Evolutionary conservation across 1,140 invertebrate species (phyloP).

Genomic region (Panagrolaimus sp.): DNA sequence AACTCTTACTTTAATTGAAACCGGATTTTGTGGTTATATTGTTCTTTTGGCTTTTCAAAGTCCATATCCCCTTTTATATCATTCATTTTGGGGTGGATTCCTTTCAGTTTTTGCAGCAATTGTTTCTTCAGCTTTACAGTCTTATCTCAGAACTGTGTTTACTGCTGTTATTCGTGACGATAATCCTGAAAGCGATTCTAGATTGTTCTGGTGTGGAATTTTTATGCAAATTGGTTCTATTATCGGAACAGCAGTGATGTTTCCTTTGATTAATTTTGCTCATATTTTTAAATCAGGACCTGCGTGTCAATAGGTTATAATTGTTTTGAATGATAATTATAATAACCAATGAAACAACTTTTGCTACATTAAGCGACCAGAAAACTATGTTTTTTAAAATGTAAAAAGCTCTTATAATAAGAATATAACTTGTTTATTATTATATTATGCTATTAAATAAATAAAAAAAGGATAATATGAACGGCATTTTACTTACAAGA

Average conservation of each 20-base stretch:
- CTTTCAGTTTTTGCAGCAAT: neutral
- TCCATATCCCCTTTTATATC: neutral
- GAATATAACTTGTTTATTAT: too few species aligned
- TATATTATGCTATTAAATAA: too few species aligned
- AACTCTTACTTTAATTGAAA: neutral
- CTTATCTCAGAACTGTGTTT: neutral
- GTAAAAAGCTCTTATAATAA: too few species aligned
- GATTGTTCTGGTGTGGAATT: slow-evolving; percentile 3
- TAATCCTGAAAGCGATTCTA: neutral
- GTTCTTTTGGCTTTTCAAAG: slow-evolving; percentile 9
- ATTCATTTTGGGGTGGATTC: neutral
- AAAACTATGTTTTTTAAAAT: too few species aligned
- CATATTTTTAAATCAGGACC: slow-evolving; percentile 31
- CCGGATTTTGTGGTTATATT: neutral
- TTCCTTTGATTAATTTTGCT: slow-evolving; percentile 40
- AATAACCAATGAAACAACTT: too few species aligned
- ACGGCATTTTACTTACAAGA: too few species aligned
- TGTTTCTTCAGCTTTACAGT: slow-evolving; percentile 6
- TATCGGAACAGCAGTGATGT: slow-evolving; percentile 35
- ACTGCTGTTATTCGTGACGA: slow-evolving; percentile 1
- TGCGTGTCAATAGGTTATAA: neutral
- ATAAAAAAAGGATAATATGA: too few species aligned
- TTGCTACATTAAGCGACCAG: too few species aligned
- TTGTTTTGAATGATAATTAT: too few species aligned
- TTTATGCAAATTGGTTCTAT: slow-evolving; percentile 36